phyloP scores from a whole-genome alignment of 2,888 invertebrate species.

The Rotaria socialis region DNA sequence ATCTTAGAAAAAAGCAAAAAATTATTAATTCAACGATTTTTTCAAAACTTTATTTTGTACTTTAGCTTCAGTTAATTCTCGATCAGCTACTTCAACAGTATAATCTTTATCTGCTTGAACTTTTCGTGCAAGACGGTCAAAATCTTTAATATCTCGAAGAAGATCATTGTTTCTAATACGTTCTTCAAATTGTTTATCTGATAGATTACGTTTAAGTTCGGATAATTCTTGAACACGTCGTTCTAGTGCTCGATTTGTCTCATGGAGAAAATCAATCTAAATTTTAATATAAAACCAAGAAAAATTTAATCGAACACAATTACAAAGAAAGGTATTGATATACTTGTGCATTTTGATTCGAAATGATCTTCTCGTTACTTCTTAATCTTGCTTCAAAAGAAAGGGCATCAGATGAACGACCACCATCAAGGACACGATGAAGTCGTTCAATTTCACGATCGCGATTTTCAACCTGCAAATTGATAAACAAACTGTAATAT shows the following conservation, averaged over 20 bases:
- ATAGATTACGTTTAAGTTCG: constrained; percentile 49
- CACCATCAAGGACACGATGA: constrained; percentile 57
- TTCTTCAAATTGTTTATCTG: constrained; percentile 50
- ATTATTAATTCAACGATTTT: neutral
- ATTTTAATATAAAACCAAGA: constrained; percentile 10
- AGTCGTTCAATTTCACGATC: constrained; percentile 59
- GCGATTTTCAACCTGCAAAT: constrained; percentile 55
- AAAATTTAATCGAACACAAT: neutral
- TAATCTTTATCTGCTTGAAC: constrained; percentile 54
- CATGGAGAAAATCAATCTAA: constrained; percentile 58
- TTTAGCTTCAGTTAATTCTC: constrained; percentile 56
- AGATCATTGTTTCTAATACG: constrained; percentile 48
- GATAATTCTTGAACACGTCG: constrained; percentile 52
- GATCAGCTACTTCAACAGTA: constrained; percentile 53
- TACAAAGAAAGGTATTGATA: neutral
- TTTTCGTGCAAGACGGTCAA: constrained; percentile 53
- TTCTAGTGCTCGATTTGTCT: constrained; percentile 57
- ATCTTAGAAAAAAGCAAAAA: constrained; percentile 31
- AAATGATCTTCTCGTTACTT: constrained; percentile 57
- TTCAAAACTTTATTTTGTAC: constrained; percentile 47
- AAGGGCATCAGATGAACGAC: constrained; percentile 57
- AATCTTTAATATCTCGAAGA: constrained; percentile 53
- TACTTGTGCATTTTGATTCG: constrained; percentile 59
- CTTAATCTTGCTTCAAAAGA: constrained; percentile 58
- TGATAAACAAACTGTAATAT: neutral